A percentile compares a stretch with the other conserved stretches of the same genome.
Evolutionary conservation across 2,888 invertebrate species (phyloP).

Genomic region (Oasisia sp.): DNA sequence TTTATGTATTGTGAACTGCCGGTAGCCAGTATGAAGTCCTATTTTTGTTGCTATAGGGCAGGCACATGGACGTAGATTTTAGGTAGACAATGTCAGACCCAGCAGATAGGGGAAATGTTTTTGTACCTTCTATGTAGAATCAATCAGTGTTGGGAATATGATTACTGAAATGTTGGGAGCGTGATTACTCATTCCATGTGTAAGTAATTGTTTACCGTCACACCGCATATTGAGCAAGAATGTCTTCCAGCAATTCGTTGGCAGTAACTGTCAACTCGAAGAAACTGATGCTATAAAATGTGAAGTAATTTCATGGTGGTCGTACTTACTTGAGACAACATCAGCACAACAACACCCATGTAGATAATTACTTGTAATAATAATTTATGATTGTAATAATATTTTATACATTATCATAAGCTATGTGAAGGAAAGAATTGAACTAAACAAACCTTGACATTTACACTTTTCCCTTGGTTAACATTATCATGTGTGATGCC

Average conservation of each 20-base stretch:
- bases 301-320: neutral
- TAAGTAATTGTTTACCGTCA: neutral
- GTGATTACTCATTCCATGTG: neutral
- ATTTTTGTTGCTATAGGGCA: neutral
- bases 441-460: neutral
- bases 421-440: neutral
- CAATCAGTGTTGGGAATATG: neutral
- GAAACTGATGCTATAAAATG: neutral
- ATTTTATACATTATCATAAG: neutral
- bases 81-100: neutral
- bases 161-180: neutral
- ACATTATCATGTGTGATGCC: too few relatives aligned
- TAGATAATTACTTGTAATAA: neutral
- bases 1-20: neutral
- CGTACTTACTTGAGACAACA: neutral
- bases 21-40: neutral
- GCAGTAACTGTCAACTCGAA: neutral
- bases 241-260: neutral
- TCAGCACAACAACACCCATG: neutral
- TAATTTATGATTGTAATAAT: neutral
- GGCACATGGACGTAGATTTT: neutral
- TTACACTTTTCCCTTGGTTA: neutral
- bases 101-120: neutral
- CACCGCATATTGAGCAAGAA: neutral
- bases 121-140: neutral